A percentile compares a stretch with the other conserved stretches of the same genome.
These are phyloP conservation scores for Tortrix viridana DNA, from an alignment of 2,888 invertebrate species.

Conservation along the genomic window DNA sequence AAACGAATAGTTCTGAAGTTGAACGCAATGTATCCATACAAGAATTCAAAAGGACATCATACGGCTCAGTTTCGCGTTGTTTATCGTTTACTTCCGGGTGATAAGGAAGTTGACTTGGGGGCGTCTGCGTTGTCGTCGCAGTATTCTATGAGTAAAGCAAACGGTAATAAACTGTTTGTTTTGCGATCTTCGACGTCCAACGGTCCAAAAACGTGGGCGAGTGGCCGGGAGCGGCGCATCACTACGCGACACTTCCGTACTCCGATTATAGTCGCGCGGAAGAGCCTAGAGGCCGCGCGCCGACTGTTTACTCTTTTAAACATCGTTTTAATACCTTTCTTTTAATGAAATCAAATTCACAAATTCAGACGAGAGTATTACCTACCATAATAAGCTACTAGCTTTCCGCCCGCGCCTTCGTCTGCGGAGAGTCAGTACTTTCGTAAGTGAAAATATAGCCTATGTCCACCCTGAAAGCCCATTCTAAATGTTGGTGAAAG, in stretches of 20 bases:
- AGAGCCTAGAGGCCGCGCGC: conserved; percentile 66
- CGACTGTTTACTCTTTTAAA: conserved; percentile 47
- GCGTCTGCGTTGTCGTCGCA: conserved; percentile 51
- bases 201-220: conserved; percentile 51
- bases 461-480: too few relatives aligned
- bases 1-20: not conserved
- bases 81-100: conserved; percentile 59
- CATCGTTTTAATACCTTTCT: conserved; percentile 41
- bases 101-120: conserved; percentile 63
- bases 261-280: conserved; percentile 78
- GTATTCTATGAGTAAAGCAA: conserved; percentile 47
- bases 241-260: conserved; percentile 63
- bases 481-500: too few relatives aligned
- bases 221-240: conserved; percentile 48
- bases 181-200: conserved; percentile 47
- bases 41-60: conserved; percentile 3
- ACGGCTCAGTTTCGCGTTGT: conserved; percentile 27
- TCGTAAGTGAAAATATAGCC: too few relatives aligned
- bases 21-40: not conserved
- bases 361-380: too few relatives aligned
- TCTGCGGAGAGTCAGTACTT: too few relatives aligned
- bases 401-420: too few relatives aligned
- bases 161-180: conserved; percentile 38
- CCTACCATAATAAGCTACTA: too few relatives aligned
- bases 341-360: too few relatives aligned